Base-by-base conservation (phyloP, 2,797 vertebrate species). In the Microctenopoma steveboyesi region DNA sequence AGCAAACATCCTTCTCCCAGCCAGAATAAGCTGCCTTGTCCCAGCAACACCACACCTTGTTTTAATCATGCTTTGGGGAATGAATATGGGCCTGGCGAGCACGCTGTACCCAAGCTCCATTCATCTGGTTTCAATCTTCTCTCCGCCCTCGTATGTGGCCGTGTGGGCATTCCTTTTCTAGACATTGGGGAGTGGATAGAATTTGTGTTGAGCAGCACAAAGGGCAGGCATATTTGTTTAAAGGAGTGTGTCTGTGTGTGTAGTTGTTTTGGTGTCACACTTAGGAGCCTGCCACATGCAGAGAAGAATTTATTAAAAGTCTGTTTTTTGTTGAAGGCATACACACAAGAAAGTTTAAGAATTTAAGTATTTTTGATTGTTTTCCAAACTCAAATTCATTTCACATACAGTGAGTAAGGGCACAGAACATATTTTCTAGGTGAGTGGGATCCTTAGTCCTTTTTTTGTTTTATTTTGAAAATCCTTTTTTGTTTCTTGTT, bases 61-160 rank as follows among this genome's bases (percentile, higher is more conserved):
- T 93, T 92, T 94, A 94, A 93, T 94, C 92, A 93, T 88, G 73
- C 91, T 91, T 91, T 66, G 76, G 85, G 88, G 91, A 94, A 85
- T 92, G 90, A 94, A 94, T 91, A 92, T 91, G 77, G 89, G 84
- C 86, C 86, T 86, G 82, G 85, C 58, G 51, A 87, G 76, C 83
- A 69, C 47, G 79, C 88, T 74, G 81, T 79, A 89, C 88, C 86
- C 78, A 37, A 69, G 70, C 83, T 89, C 86, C 88, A 89, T 92
- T 94, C 94, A 93, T 95, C 93, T 94, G 93, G 89, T 93, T 93
- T 93, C 92, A 94, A 93, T 95, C 93, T 93, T 90, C 91, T 84
- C 85, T 83, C 75, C 79, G 63, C 84, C 91, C 81, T 88, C 79
- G 78, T 82, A 92, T 92, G 90, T 90, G 90, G 87, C 86, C 79